Conservation (phyloP, 2,113 vertebrate species). For the Pelecanoides urinatrix region DNA sequence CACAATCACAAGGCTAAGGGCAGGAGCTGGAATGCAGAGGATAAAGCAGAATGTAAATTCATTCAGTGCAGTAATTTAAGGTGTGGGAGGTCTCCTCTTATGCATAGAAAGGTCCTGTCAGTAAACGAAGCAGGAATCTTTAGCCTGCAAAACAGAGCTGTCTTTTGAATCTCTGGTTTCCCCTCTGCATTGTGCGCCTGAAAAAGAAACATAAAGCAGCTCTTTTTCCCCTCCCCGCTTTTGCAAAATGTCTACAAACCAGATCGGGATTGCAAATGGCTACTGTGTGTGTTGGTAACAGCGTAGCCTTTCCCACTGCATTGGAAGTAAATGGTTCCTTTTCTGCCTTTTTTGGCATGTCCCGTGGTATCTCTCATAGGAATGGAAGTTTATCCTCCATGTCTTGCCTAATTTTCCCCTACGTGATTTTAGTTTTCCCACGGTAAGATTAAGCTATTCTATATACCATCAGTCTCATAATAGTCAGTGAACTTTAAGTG, state of each 20-base stretch:
- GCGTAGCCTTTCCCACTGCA: background rate
- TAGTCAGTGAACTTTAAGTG: conserved; percentile 49
- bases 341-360: conserved; percentile 2
- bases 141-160: background rate
- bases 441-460: conserved; percentile 50
- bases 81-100: conserved; percentile 56
- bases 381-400: conserved; percentile 28
- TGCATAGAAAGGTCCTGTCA: conserved; percentile 48
- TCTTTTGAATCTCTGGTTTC: conserved; percentile 36
- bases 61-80: conserved; percentile 45
- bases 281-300: background rate
- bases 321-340: background rate
- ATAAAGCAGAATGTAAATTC: conserved; percentile 55
- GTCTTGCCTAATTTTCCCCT: conserved; percentile 30
- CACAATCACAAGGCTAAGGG: conserved; percentile 32
- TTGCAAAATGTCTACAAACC: background rate
- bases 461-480: conserved; percentile 19
- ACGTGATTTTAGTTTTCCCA: conserved; percentile 52
- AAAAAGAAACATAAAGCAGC: background rate
- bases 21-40: conserved; percentile 56
- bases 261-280: background rate
- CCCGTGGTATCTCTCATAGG: background rate
- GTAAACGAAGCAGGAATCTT: background rate
- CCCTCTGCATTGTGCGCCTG: background rate
- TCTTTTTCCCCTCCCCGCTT: background rate